Base-by-base conservation (phyloP, 2,888 invertebrate genomes). In the Drosophila barbarae region DNA sequence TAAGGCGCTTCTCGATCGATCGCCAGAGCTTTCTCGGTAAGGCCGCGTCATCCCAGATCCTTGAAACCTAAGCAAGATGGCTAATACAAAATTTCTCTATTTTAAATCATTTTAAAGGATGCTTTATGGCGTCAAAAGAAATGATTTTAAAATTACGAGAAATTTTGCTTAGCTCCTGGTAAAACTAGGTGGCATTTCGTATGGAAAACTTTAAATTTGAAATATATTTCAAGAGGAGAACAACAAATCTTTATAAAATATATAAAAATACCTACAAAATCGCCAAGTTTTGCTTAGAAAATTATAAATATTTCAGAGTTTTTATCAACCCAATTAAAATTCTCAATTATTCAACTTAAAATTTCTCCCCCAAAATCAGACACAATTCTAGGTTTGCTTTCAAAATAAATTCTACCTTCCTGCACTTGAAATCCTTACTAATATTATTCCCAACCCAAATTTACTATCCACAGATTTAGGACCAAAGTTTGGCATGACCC, bases 401-500 rank as follows among this genome's bases (percentile, higher is more conserved):
- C 7, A 7, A 8, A 1, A 9, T 9, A 3, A 5, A n/a, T 26
- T 26, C 9, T n/a, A 41, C 1, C n/a, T 26, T 1, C 2, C 0
- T 23, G 4, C 8, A 23, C 9, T n/a, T 23, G 5, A 23, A 26
- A 26, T 1, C 23, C 9, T n/a, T 42, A 42, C 26, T 30, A 30
- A 46, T 34, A 2, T 38, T 18, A 23, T 36, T 65, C 26, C 0
- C 1, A 7, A 23, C 3, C n/a, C n/a, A n/a, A 0, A 12, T 13
- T 18, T 18, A 9, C 7, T 10, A 15, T 44, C 8, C 7, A 4
- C 90, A 94, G 93, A 94, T 90, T 91, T 96, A 90, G 94, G 94
- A 89, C 94, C 94, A 90, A 94, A 95, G 90, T 92, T 95, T 91
- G 94, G 94, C 85, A 92, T 93, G 91, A 91, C 91, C 88, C 91